These are phyloP conservation scores for Pyrochroa serraticornis DNA, from an alignment of 2,888 invertebrate species.

Conservation along the genomic window DNA sequence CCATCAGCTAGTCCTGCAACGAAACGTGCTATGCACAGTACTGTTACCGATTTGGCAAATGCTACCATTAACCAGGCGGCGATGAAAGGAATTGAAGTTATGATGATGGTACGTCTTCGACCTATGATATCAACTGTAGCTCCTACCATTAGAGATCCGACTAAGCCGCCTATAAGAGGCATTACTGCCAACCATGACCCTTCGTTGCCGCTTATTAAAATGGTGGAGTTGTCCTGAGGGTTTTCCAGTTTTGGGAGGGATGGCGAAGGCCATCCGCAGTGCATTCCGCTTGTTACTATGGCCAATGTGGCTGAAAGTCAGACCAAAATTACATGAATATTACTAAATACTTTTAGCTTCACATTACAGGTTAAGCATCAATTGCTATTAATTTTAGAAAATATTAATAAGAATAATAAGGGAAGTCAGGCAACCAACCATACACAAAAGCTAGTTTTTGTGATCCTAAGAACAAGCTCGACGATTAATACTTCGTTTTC, in stretches of 20 bases:
- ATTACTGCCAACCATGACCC: slow-evolving; percentile 69
- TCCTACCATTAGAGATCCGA: slow-evolving; percentile 66
- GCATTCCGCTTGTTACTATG: slow-evolving; percentile 46
- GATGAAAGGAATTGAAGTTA: slow-evolving; percentile 63
- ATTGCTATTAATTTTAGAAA: too few relatives aligned
- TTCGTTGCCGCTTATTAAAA: slow-evolving; percentile 55
- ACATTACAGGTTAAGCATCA: too few relatives aligned
- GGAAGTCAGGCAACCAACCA: slow-evolving; percentile 62
- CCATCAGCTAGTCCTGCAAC: slow-evolving; percentile 67
- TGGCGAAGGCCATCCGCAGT: slow-evolving; percentile 65
- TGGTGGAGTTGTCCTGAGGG: slow-evolving; percentile 32
- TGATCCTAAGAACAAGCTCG: too few relatives aligned
- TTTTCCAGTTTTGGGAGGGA: slow-evolving; percentile 59
- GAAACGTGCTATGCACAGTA: slow-evolving; percentile 62
- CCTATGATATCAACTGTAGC: slow-evolving; percentile 68
- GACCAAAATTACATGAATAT: background rate
- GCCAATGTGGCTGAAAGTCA: slow-evolving; percentile 43
- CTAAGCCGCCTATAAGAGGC: slow-evolving; percentile 66
- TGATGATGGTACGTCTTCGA: slow-evolving; percentile 65
- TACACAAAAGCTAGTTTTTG: slow-evolving; percentile 45
- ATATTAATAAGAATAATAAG: too few relatives aligned
- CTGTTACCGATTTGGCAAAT: slow-evolving; percentile 61
- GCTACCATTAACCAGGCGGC: slow-evolving; percentile 68
- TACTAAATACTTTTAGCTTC: too few relatives aligned
- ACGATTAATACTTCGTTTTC: too few relatives aligned